Conservation (phyloP, 2,797 vertebrate species). For the Protosalanx chinensis region DNA sequence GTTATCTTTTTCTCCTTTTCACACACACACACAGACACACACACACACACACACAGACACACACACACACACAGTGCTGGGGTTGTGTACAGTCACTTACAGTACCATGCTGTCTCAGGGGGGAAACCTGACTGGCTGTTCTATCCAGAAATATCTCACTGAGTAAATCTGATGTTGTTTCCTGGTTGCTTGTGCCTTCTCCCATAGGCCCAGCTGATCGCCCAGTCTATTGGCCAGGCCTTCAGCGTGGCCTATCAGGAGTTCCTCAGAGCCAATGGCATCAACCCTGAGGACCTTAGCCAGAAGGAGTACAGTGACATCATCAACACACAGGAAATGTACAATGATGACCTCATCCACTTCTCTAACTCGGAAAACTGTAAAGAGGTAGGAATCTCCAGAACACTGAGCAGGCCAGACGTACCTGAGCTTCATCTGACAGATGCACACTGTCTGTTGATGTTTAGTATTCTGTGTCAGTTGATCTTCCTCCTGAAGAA, state of each 20-base stretch:
- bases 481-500: not conserved
- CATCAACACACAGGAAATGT: constrained; percentile 99
- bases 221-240: constrained; percentile 98
- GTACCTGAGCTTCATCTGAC: not conserved
- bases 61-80: too few relatives aligned
- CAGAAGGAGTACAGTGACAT: constrained; percentile 99
- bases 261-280: constrained; percentile 96
- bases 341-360: constrained; percentile 98
- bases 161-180: not conserved
- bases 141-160: too few relatives aligned
- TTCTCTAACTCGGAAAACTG: constrained; percentile 99
- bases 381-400: constrained; percentile 84
- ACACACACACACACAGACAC: too few relatives aligned
- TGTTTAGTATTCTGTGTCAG: too few relatives aligned
- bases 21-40: too few relatives aligned
- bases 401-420: not conserved
- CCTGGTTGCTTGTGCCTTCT: not conserved
- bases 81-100: too few relatives aligned
- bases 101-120: too few relatives aligned
- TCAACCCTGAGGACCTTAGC: constrained; percentile 98
- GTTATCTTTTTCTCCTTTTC: not conserved
- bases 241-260: constrained; percentile 99
- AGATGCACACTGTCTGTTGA: too few relatives aligned
- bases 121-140: too few relatives aligned
- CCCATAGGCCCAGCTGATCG: constrained; percentile 93